phyloP scores from a whole-genome alignment of 2,113 vertebrate genomes.

The Pterocles gutturalis region DNA sequence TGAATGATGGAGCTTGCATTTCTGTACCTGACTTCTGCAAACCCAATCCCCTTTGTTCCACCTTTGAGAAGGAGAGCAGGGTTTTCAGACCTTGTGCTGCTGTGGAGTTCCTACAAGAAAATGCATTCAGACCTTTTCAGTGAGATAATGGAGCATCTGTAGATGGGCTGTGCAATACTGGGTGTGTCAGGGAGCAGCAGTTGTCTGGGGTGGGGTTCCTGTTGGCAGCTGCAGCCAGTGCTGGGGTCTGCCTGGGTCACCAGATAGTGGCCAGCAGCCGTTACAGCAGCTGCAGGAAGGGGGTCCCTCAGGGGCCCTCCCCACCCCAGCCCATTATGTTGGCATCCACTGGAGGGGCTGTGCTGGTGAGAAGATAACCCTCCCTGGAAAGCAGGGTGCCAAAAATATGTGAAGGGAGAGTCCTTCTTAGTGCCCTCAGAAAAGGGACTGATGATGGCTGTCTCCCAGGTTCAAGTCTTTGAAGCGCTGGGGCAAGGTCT shows the following conservation, averaged over 20 bases:
- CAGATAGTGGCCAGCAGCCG: neutral
- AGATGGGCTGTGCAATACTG: accelerated
- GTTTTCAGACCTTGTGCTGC: accelerated
- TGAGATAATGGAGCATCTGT: neutral
- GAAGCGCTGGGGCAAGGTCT: neutral
- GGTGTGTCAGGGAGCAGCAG: neutral
- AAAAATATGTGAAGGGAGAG: neutral
- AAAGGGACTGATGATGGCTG: neutral
- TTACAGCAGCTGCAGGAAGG: neutral
- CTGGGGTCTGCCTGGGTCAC: neutral
- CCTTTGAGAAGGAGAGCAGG: neutral
- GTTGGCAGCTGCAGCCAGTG: neutral
- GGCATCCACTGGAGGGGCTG: neutral
- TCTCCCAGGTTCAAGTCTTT: neutral
- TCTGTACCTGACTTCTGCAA: neutral
- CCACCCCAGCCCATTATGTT: neutral
- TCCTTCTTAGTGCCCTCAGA: neutral
- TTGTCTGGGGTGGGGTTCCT: neutral
- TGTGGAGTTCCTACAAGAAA: neutral
- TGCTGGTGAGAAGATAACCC: neutral
- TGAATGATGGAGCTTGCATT: neutral
- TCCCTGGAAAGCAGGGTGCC: neutral
- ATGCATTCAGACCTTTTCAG: neutral
- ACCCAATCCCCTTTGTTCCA: neutral
- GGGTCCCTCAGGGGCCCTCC: neutral